Conservation (phyloP, 2,888 invertebrate genomes). For the Antheraea assamensis region DNA sequence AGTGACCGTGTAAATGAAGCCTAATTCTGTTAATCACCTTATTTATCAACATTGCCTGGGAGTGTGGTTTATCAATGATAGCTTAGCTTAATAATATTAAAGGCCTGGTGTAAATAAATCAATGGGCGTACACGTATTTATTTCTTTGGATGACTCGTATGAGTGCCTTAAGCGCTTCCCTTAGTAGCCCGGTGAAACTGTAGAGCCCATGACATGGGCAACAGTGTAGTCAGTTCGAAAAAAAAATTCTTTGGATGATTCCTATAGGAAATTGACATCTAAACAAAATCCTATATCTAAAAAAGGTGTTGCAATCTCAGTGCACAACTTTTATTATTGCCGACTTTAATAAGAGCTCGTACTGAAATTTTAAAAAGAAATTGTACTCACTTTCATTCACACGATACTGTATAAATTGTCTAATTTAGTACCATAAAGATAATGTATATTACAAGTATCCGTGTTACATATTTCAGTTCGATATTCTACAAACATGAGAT, state of each 20-base stretch:
- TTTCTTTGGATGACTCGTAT: no score
- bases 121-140: no score
- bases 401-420: background rate
- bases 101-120: no score
- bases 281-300: background rate
- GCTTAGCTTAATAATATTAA: no score
- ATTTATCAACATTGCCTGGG: background rate
- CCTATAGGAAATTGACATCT: background rate
- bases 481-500: background rate
- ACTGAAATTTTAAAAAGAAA: background rate
- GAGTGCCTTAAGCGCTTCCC: no score
- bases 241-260: background rate
- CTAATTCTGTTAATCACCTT: background rate
- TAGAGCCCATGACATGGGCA: no score
- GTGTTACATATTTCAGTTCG: background rate
- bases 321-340: background rate
- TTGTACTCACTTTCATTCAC: no score
- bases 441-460: background rate
- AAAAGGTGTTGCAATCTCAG: background rate
- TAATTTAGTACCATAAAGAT: background rate
- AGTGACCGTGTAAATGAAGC: background rate
- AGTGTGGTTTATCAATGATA: no score
- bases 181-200: no score
- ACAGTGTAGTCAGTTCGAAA: no score
- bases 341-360: background rate